A percentile compares a stretch with the other conserved stretches of the same genome.
These are phyloP conservation scores for Quadroppia sp. DNA, from an alignment of 2,888 invertebrate genomes.

Conservation along the genomic window DNA sequence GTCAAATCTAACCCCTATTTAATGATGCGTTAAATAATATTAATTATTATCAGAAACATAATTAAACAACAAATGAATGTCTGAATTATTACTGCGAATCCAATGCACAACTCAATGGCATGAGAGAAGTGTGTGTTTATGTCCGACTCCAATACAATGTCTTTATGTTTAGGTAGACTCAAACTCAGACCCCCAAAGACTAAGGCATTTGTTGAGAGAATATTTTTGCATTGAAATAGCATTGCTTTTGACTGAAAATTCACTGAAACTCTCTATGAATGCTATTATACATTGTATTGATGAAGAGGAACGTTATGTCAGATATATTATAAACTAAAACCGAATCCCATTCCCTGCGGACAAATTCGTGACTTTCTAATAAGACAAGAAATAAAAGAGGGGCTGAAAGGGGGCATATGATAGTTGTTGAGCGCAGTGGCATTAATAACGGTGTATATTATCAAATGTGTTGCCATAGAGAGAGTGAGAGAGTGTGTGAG, in stretches of 20 bases:
- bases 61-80: not conserved
- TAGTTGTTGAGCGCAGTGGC: conserved; percentile 14
- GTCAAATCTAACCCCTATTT: conserved; percentile 21
- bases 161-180: too few species aligned
- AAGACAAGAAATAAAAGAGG: conserved; percentile 30
- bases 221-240: conserved; percentile 14
- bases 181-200: too few species aligned
- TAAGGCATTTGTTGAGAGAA: too few species aligned
- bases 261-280: not conserved
- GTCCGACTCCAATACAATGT: too few species aligned
- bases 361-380: conserved; percentile 41
- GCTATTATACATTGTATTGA: not conserved
- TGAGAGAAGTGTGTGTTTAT: too few species aligned
- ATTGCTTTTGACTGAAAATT: not conserved
- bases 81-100: too few species aligned
- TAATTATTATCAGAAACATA: not conserved
- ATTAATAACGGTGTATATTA: conserved; percentile 34
- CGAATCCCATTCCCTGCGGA: conserved; percentile 22
- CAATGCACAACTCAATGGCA: too few species aligned
- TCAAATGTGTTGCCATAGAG: conserved; percentile 31
- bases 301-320: conserved; percentile 18
- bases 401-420: conserved; percentile 1
- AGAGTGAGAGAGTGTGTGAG: too few species aligned
- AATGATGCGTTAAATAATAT: conserved; percentile 34
- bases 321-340: conserved; percentile 24